Conservation (phyloP, 2,113 vertebrate species). For the Zosterops japonicus region DNA sequence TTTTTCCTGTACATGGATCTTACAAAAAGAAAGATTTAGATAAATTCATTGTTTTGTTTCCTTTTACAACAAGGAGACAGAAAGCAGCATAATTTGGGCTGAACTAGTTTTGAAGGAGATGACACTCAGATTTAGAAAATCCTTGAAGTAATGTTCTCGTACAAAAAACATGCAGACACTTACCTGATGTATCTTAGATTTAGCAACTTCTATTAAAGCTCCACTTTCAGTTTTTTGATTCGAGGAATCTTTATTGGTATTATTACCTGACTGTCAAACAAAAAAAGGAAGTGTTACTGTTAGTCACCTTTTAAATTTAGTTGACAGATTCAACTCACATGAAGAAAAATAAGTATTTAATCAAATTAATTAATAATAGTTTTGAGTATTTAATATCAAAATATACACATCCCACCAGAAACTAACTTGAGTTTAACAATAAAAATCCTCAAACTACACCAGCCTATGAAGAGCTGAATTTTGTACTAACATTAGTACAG, state of each 20-base stretch:
- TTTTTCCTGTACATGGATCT: neutral
- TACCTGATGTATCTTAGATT: constrained; percentile 97
- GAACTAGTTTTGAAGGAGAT: neutral
- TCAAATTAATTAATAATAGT: neutral
- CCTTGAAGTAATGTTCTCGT: neutral
- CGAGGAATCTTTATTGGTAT: constrained; percentile 80
- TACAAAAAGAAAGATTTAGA: neutral
- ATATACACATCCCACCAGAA: neutral
- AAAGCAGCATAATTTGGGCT: neutral
- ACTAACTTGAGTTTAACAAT: neutral
- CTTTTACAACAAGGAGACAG: neutral
- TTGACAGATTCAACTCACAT: neutral
- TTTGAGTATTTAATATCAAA: neutral
- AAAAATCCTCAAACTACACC: neutral
- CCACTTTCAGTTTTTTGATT: constrained; percentile 88
- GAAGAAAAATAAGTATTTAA: neutral
- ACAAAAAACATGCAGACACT: neutral
- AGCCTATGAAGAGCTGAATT: neutral
- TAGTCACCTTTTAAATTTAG: neutral
- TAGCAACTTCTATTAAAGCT: constrained; percentile 88
- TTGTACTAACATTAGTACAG: neutral
- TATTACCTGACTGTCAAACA: constrained; percentile 77
- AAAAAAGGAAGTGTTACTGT: neutral
- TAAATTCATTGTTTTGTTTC: neutral
- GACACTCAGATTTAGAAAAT: neutral